Evolutionary conservation across 2,888 invertebrate species (phyloP), one percentile per base, ranked within the genome.

Genomic region (Baronia brevicornis): DNA sequence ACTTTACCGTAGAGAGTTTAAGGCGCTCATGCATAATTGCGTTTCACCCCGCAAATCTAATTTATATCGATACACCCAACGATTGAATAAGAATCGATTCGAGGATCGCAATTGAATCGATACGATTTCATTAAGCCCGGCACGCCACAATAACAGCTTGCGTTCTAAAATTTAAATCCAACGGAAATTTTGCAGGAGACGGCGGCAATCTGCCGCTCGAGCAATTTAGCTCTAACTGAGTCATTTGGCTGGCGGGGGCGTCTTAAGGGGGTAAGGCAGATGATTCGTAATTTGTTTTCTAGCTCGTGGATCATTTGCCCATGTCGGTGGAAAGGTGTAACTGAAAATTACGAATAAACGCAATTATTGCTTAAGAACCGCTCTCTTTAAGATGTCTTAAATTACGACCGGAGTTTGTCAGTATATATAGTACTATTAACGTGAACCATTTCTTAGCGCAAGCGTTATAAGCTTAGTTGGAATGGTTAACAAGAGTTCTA

Each of bases 281-380:
- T 82, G 80, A 84, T 82, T 82, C 79, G 78, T 74, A 84, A 84
- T 84, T 82, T 84, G 84, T 84, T 84, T 80, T 84, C 79, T 78
- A 39, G 36, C 70, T 66, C 61, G 61, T 57, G 58, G 60, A 60
- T 64, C 55, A 52, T 17, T 33, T 42, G 34, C 51, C 23, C 31
- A 18, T 11, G 7, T 24, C 17, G 3, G 46, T 3, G 53, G 17
- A 55, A 17, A 9, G 43, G 1, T 10, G 55, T 37, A 53, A 42
- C 41, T 59, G 48, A 35, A 20, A 41, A 28, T 36, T 49, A 11
- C 11, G 7, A 24, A n/a, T n/a, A n/a, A n/a, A n/a, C n/a, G n/a
- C n/a, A n/a, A n/a, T n/a, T n/a, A n/a, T n/a, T n/a, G n/a, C n/a
- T n/a, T n/a, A n/a, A n/a, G n/a, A n/a, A n/a, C n/a, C n/a, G n/a